A percentile compares a stretch with the other conserved stretches of the same genome.
phyloP scores from a whole-genome alignment of 92 coral and sea anemone genomes.

The Phenganax marumi region DNA sequence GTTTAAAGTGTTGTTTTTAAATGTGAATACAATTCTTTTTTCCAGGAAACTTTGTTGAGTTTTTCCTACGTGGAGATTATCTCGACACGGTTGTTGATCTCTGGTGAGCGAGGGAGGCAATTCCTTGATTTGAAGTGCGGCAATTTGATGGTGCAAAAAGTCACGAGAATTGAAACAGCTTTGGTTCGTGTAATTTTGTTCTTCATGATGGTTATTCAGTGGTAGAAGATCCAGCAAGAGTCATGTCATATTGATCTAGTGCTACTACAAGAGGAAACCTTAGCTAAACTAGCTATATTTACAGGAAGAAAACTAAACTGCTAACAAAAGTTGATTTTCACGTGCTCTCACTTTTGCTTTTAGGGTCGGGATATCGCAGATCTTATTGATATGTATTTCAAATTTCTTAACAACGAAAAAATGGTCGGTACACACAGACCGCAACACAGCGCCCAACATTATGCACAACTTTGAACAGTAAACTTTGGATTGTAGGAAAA shows the following conservation, averaged over 20 bases:
- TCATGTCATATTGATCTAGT: too few species aligned
- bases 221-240: background rate
- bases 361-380: conserved; percentile 43
- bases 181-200: conserved; percentile 54
- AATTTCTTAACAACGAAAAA: conserved; percentile 42
- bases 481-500: too few species aligned
- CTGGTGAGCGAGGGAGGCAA: conserved; percentile 89
- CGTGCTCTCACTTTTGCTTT: background rate
- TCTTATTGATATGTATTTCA: conserved; percentile 44
- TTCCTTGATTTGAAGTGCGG: conserved; percentile 95
- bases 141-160: conserved; percentile 91
- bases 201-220: background rate
- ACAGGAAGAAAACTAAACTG: background rate
- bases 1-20: background rate
- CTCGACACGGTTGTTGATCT: conserved; percentile 88
- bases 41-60: conserved; percentile 73
- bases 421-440: conserved; percentile 18
- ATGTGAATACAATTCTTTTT: background rate
- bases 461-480: conserved; percentile 29
- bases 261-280: too few species aligned
- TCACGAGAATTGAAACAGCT: conserved; percentile 88
- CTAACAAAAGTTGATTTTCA: background rate
- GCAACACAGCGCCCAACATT: conserved; percentile 26
- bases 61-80: conserved; percentile 80
- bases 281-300: background rate